Evolutionary conservation across 2,113 vertebrate species (phyloP).

Genomic region (Rhodinocichla rosea): DNA sequence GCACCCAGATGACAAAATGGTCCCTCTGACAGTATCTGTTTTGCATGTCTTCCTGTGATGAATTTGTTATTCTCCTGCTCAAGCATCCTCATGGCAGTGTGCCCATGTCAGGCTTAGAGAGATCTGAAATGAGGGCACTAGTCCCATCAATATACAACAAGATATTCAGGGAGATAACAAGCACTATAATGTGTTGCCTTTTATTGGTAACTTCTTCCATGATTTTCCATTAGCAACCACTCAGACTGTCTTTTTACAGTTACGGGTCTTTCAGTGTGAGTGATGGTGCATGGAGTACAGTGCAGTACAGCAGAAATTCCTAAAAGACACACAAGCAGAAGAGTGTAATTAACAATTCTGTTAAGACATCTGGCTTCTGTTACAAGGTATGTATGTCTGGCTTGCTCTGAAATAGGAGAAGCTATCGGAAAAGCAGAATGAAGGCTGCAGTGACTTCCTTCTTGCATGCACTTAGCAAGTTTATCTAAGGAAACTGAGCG

Average conservation of each 20-base stretch:
- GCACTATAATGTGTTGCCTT: background rate
- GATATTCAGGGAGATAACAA: background rate
- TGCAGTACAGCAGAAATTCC: background rate
- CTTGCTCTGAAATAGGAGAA: background rate
- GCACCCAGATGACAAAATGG: background rate
- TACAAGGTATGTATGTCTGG: background rate
- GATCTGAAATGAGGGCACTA: background rate
- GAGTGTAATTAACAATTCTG: background rate
- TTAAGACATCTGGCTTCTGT: background rate
- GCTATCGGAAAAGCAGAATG: background rate
- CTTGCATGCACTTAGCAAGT: background rate
- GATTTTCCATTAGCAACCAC: background rate
- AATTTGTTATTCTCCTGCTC: background rate
- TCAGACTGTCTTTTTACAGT: background rate
- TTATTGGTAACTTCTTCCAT: background rate
- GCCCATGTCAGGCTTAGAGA: background rate
- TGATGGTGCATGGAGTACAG: background rate
- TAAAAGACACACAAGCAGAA: background rate
- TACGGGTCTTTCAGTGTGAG: background rate
- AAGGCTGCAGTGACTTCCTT: background rate
- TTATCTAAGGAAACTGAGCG: background rate
- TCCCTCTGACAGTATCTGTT: background rate
- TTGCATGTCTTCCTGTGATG: fast-evolving
- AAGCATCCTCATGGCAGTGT: background rate
- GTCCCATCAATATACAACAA: background rate